Base-by-base conservation (phyloP, 1,140 invertebrate genomes). In the Dinothrombium tinctorium region DNA sequence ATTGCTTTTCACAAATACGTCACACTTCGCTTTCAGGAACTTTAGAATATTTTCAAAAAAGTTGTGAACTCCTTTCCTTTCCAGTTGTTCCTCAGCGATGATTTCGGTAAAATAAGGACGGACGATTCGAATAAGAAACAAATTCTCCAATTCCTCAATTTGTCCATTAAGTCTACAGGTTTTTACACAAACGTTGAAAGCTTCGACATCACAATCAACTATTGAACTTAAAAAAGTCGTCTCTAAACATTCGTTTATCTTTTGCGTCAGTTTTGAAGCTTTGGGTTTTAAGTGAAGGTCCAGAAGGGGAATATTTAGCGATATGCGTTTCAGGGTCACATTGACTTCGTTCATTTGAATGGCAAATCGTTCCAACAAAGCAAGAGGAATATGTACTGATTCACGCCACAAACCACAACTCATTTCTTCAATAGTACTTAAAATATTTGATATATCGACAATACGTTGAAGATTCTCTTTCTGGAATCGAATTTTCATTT, bases 91-190 rank as follows among this genome's bases (percentile, higher is more conserved):
- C 1, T 41, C 38, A 15, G 14, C 28, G 17, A 45, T 38, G 43
- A 62, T 65, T 47, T 69, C 61, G 47, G 72, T 64, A 58, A 87
- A 63, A 35, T 68, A 66, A 12, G 75, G 73, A 17, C 67, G 65
- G 11, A 86, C 68, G 29, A 80, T 64, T 54, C 75, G 66, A 44
- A 71, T 68, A 41, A 69, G 64, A 43, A 80, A 71, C 1, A 75
- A 57, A 37, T 64, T 59, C 56, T 84, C 77, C 0, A 74, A 76
- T 52, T 71, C 68, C 14, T 56, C 54, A 29, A 74, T 70, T 54
- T 74, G 59, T 42, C 60, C 60, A 36, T 65, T 60, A 5, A 59
- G 49, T 9, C 59, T 54, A 50, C 60, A 63, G 5, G 59, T 60
- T 35, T 56, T 49, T 11, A 60, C 9, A 36, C 12, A 36, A 21